A percentile compares a stretch with the other conserved stretches of the same genome.
These are phyloP conservation scores for Tetrao urogallus DNA, from an alignment of 2,113 vertebrate genomes.

Conservation along the genomic window DNA sequence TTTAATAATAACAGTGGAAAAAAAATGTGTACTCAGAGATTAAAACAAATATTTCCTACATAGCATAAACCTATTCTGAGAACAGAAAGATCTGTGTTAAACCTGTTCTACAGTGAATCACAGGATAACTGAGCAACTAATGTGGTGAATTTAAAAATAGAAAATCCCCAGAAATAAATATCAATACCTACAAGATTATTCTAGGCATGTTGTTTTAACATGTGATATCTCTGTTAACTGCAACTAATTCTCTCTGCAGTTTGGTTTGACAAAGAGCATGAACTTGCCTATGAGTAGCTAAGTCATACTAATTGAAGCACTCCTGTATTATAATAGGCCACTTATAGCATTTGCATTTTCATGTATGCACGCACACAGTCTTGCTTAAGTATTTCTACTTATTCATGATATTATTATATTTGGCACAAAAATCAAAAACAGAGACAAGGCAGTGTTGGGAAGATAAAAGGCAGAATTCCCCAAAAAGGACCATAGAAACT, in stretches of 20 bases:
- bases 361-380: neutral
- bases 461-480: neutral
- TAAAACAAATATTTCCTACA: neutral
- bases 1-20: neutral
- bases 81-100: neutral
- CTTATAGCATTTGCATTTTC: neutral
- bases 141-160: neutral
- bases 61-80: neutral
- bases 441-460: neutral
- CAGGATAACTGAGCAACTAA: neutral
- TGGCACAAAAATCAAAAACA: neutral
- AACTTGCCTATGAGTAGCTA: neutral
- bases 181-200: neutral
- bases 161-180: neutral
- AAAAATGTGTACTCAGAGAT: neutral
- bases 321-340: neutral
- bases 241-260: neutral
- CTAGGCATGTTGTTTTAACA: neutral
- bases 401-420: neutral
- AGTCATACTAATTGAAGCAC: neutral
- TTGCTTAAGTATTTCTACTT: neutral
- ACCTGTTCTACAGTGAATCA: neutral
- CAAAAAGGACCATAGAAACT: neutral
- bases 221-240: neutral
- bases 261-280: neutral